phyloP scores from a whole-genome alignment of 2,888 invertebrate species.

The Eupithecia vulgata region DNA sequence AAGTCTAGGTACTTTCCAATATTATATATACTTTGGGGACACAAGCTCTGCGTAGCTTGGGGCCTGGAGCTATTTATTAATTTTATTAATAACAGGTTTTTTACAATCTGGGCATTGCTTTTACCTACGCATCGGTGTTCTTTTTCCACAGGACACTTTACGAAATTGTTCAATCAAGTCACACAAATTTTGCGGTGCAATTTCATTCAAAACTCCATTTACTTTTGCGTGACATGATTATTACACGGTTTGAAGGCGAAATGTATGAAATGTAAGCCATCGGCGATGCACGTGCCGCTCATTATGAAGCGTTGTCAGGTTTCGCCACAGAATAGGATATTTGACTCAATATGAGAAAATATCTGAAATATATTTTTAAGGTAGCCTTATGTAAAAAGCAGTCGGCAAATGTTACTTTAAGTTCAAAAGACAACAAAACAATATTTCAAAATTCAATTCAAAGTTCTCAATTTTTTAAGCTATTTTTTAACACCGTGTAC shows the following conservation, averaged over 20 bases:
- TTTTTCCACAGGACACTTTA: not conserved
- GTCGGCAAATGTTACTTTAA: too few relatives aligned
- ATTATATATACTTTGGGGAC: too few relatives aligned
- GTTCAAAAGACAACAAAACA: too few relatives aligned
- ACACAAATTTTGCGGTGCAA: slow-evolving; percentile 28
- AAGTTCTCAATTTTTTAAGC: too few relatives aligned
- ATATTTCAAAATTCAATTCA: too few relatives aligned
- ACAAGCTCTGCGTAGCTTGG: too few relatives aligned
- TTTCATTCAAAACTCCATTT: slow-evolving; percentile 29
- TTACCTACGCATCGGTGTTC: not conserved
- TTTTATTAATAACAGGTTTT: not conserved
- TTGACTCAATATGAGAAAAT: too few relatives aligned
- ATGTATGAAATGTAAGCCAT: slow-evolving; percentile 35
- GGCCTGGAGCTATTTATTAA: too few relatives aligned
- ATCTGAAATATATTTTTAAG: too few relatives aligned
- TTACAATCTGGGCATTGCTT: not conserved
- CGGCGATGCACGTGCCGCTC: slow-evolving; percentile 33
- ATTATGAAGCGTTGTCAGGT: slow-evolving; percentile 30
- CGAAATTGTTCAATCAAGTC: slow-evolving; percentile 16
- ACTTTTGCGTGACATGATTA: slow-evolving; percentile 30
- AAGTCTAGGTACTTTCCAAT: too few relatives aligned
- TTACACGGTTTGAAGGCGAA: slow-evolving; percentile 31
- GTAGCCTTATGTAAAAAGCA: too few relatives aligned
- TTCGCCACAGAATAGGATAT: slow-evolving; percentile 9
- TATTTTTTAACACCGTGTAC: too few relatives aligned